Conservation (phyloP, 2,113 vertebrate species). For the Oxyruncus cristatus region DNA sequence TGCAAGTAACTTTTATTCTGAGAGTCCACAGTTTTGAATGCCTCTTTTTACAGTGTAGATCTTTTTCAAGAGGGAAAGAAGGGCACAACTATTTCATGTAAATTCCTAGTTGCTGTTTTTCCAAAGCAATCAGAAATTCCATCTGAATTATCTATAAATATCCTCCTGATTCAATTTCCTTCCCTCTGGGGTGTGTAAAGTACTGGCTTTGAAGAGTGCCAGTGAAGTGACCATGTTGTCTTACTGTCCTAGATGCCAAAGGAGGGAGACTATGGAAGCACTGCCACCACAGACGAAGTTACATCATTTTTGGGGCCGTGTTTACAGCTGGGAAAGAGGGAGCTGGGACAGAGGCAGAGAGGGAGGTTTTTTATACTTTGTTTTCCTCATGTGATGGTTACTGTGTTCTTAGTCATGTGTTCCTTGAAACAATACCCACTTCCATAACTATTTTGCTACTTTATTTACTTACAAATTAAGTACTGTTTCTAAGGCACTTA, state of each 20-base stretch:
- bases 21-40: neutral
- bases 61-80: neutral
- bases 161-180: conserved; percentile 25
- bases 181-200: neutral
- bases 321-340: neutral
- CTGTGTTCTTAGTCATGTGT: neutral
- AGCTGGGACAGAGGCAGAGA: neutral
- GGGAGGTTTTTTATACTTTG: neutral
- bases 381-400: neutral
- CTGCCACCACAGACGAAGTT: neutral
- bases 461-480: neutral
- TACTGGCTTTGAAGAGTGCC: neutral
- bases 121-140: neutral
- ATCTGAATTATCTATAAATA: conserved; percentile 30
- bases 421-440: neutral
- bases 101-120: neutral
- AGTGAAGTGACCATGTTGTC: neutral
- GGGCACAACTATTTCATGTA: neutral
- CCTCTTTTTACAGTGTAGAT: neutral
- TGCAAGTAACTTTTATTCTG: neutral
- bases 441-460: neutral
- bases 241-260: neutral
- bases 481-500: neutral
- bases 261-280: neutral
- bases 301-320: neutral